Percentiles rank a stretch among this genome's conserved stretches.
Conservation (phyloP, 2,888 invertebrate genomes). For the Dryobota labecula region DNA sequence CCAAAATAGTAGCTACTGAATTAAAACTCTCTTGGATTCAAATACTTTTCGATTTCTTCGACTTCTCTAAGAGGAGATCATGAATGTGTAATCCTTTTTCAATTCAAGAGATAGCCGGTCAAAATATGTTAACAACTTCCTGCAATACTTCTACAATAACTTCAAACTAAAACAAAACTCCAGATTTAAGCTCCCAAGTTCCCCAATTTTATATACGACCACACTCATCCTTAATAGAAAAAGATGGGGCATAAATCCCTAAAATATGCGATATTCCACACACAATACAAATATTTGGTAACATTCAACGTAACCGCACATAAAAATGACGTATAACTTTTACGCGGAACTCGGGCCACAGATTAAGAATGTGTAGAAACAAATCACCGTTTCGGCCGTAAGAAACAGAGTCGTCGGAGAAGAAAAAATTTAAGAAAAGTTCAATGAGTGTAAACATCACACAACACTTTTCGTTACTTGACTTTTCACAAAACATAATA, state of each 20-base stretch:
- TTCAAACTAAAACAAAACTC: constrained; percentile 7
- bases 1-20: not conserved
- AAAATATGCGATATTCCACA: constrained; percentile 78
- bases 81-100: not conserved
- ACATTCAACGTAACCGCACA: constrained; percentile 75
- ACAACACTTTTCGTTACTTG: too few species aligned
- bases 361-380: constrained; percentile 8
- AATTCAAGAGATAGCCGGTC: too few species aligned
- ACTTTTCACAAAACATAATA: too few species aligned
- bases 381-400: not conserved
- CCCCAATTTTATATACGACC: constrained; percentile 63
- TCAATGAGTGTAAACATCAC: too few species aligned
- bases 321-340: constrained; percentile 84
- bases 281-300: constrained; percentile 87
- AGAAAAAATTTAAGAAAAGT: not conserved
- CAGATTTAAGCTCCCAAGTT: constrained; percentile 45
- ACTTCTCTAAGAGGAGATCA: not conserved
- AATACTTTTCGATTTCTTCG: not conserved
- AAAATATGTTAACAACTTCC: not conserved
- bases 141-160: too few species aligned
- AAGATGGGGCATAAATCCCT: constrained; percentile 77
- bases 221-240: constrained; percentile 75
- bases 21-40: not conserved
- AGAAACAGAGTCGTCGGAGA: not conserved
- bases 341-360: constrained; percentile 53